Conservation (phyloP, 2,888 invertebrate species). For the Zygothrica quintamaculata region DNA sequence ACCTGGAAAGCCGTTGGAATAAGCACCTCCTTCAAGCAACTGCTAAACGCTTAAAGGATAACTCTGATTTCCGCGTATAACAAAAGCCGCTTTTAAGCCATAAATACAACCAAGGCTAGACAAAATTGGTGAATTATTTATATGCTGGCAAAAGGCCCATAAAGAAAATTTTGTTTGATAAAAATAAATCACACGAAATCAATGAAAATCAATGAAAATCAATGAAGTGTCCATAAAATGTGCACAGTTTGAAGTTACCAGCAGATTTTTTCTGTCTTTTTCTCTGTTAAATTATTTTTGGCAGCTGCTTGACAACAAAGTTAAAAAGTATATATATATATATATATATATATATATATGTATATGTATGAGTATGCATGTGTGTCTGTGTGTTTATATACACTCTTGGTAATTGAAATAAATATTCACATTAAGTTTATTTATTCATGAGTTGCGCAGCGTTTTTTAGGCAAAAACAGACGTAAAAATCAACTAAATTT, state of each 20-base stretch:
- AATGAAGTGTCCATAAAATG: conserved; percentile 62
- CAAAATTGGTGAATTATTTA: conserved; percentile 56
- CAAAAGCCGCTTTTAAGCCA: no score
- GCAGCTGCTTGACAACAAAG: conserved; percentile 29
- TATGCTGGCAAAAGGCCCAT: no score
- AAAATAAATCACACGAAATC: conserved; percentile 73
- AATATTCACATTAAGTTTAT: conserved; percentile 68
- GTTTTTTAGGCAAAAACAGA: conserved; percentile 51
- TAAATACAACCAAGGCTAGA: conserved; percentile 42
- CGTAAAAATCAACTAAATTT: conserved; percentile 75
- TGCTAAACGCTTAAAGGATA: no score
- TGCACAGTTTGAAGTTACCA: no score
- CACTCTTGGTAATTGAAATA: conserved; percentile 65
- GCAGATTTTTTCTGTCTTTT: no score
- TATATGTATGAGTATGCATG: conserved; percentile 6
- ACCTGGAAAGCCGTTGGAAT: no score
- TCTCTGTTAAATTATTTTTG: conserved; percentile 18
- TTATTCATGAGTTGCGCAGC: conserved; percentile 65
- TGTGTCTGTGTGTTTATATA: conserved; percentile 13
- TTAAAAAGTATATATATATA: not conserved
- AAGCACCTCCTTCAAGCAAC: no score
- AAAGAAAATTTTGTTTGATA: conserved; percentile 14
- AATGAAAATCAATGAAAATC: conserved; percentile 76
- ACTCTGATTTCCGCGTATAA: no score
- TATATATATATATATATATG: not conserved